These are phyloP conservation scores for Tolmerus cingulatus DNA, from an alignment of 2,888 invertebrate genomes.

Conservation along the genomic window DNA sequence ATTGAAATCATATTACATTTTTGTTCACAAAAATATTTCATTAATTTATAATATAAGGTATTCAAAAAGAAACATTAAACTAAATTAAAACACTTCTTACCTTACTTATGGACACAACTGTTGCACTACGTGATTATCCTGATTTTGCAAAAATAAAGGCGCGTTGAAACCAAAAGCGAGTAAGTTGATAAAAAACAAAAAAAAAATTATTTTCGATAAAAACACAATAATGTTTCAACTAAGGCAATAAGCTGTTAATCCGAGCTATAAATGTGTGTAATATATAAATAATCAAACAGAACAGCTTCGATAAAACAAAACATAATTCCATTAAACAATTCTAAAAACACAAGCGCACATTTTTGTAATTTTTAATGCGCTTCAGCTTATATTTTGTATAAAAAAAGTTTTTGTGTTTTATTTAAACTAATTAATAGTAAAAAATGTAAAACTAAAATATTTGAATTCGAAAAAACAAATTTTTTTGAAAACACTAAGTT, in stretches of 20 bases:
- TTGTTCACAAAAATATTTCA: neutral
- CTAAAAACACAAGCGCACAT: neutral
- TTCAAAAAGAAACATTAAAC: neutral
- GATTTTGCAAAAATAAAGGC: slow-evolving; percentile 21
- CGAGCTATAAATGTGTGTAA: slow-evolving; percentile 38
- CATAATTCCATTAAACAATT: slow-evolving; percentile 24
- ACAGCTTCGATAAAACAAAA: slow-evolving; percentile 29
- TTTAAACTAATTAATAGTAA: neutral
- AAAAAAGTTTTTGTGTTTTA: neutral
- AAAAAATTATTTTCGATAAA: neutral
- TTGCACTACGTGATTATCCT: slow-evolving; percentile 28
- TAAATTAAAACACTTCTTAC: slow-evolving; percentile 21
- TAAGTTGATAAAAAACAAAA: slow-evolving; percentile 40
- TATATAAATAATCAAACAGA: slow-evolving; percentile 26
- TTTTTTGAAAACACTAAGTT: neutral
- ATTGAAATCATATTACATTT: neutral
- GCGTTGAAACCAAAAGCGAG: slow-evolving; percentile 46
- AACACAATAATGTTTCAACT: neutral
- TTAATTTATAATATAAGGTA: neutral
- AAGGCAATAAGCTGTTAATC: slow-evolving; percentile 36
- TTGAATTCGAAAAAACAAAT: neutral
- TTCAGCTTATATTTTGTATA: neutral
- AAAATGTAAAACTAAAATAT: neutral
- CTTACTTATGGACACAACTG: slow-evolving; percentile 21
- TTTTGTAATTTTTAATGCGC: neutral